Base-by-base conservation (phyloP, 2,888 invertebrate genomes). In the Drosophila atroscutellata region DNA sequence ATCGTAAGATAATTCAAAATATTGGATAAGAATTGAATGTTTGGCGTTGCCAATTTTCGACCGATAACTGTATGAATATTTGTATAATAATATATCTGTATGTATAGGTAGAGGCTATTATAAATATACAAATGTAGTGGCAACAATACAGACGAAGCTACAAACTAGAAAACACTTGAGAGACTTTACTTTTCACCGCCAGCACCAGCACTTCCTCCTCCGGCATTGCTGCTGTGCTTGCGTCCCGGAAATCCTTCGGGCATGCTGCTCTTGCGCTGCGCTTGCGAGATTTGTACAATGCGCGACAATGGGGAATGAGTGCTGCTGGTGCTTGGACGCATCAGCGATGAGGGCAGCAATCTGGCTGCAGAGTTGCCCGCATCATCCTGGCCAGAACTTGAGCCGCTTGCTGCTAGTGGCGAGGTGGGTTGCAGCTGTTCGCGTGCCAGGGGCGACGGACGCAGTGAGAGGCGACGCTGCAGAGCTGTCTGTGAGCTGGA, bases 251-350 rank as follows among this genome's bases (percentile, higher is more conserved):
- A 60, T 9, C 81, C 82, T 49, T 91, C 91, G 5, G 89, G 90
- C 89, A 90, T 91, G 77, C 93, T 93, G 55, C 89, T 91, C 78
- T 93, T 92, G 30, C 93, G 89, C 61, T 92, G 92, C 20, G 92
- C 92, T 84, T 93, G 92, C n/a, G 93, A 84, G 62, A 92, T 92
- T 71, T 93, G 93, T 57, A 92, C 93, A 34, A 93, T 92, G 18
- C 93, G 86, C 30, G 93, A 93, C 11, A 93, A 79, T 34, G 93
- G 93, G 0, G 93, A 93, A 66, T 93, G 93, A 18, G 93, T 92
- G 77, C 92, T 92, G 71, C 92, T 92, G 24, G 90, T 91, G 72
- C 91, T 71, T 66, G 91, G 81, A 4, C 91, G 75, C 18, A 81
- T 76, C 0, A 72, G 24, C 0, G 75, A 57, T 4, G 80, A 56